Base-by-base conservation (phyloP, 2,113 vertebrate genomes). In the Apteryx mantelli region DNA sequence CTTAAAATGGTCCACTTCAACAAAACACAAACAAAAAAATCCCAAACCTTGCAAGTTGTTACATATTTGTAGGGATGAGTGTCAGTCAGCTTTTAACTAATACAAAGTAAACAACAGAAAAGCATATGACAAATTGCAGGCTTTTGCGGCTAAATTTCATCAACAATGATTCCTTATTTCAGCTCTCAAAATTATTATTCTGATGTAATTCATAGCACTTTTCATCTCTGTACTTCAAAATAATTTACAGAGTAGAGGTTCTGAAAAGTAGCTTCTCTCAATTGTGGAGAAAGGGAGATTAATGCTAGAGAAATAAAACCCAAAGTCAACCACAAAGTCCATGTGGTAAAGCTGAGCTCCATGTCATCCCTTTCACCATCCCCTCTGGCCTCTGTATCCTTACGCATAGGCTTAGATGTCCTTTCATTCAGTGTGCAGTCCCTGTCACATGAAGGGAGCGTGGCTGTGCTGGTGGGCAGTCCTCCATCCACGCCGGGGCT, bases 401-500 rank as follows among this genome's bases (percentile, higher is more conserved):
- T 38, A 68, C n/a, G 6, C 7, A 8, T 13, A 36, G 30, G 25
- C 30, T 68, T 38, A 55, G 66, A 40, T 18, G 32, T 38, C 36
- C 75, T 68, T 79, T 38, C 28, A 28, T 58, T 77, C 36, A 56
- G 32, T 0, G 0, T 14, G 68, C 71, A 34, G 34, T 68, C 55
- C 16, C 36, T 8, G 0, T 65, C 70, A 40, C 53, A 44, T 55
- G 46, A 26, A 69, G 48, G 52, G 40, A 90, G 36, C 0, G 0
- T 12, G 52, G 56, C 75, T 75, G 61, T 44, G 65, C 77, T 89
- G 22, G 36, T 34, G 75, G n/a, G n/a, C 63, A 80, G 26, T 65
- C 44, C n/a, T 65, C 16, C 34, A 34, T 36, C 46, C 53, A 38
- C 44, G 46, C 18, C 4, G 0, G 8, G 21, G 55, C 32, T 56